These are phyloP conservation scores for Hetaerina titia DNA, from an alignment of 2,888 invertebrate genomes.

Conservation along the genomic window DNA sequence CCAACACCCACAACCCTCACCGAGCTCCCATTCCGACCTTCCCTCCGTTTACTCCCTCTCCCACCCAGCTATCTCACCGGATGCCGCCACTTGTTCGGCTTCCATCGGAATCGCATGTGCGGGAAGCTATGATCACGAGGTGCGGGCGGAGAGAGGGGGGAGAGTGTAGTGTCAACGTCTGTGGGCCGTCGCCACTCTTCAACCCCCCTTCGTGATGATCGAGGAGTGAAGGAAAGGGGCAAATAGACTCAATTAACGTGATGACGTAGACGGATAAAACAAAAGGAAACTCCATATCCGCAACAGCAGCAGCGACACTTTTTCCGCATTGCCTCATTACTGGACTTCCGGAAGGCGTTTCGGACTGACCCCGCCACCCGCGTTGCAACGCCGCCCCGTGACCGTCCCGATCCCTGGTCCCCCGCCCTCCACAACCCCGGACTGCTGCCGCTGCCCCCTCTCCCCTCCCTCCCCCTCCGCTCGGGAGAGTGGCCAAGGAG, in stretches of 20 bases:
- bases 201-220: background rate
- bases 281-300: conserved; percentile 40
- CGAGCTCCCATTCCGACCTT: no score
- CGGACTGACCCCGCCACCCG: background rate
- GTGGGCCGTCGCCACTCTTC: no score
- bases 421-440: no score
- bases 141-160: background rate
- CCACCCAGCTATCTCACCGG: background rate
- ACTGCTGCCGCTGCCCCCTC: no score
- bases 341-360: conserved; percentile 57
- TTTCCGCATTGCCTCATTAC: conserved; percentile 65
- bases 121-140: background rate
- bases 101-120: background rate
- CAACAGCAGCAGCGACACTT: conserved; percentile 66
- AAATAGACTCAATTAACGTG: conserved; percentile 40
- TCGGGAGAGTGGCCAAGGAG: background rate
- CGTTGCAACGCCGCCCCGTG: conserved; percentile 8
- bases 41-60: background rate
- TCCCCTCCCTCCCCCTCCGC: background rate
- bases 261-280: background rate
- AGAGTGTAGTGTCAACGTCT: no score
- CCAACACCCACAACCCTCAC: background rate
- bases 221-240: background rate
- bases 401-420: background rate
- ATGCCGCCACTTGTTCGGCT: background rate